A percentile compares a stretch with the other conserved stretches of the same genome.
Conservation (phyloP, 1,140 invertebrate genomes). For the Temnothorax curvispinosus region DNA sequence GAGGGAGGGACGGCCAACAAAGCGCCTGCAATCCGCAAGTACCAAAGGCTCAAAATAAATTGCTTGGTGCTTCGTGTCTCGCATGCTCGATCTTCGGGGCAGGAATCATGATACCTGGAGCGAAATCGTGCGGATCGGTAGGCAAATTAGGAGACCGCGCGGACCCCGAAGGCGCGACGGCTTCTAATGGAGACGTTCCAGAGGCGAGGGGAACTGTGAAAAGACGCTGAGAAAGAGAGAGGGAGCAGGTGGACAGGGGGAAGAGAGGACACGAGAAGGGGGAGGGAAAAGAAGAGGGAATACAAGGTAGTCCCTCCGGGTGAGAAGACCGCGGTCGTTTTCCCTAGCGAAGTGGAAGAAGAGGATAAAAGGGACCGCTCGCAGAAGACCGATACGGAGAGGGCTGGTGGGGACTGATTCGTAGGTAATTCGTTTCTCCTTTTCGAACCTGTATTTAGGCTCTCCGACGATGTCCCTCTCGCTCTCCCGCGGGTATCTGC, state of each 20-base stretch:
- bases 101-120: slow-evolving; percentile 61
- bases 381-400: slow-evolving; percentile 47
- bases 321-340: slow-evolving; percentile 70
- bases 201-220: background rate
- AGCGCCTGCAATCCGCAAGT: slow-evolving; percentile 56
- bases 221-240: background rate
- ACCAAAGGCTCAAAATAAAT: slow-evolving; percentile 67
- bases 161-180: slow-evolving; percentile 67
- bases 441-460: slow-evolving; percentile 75
- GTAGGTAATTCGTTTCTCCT: slow-evolving; percentile 77
- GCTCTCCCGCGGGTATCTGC: background rate
- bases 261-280: slow-evolving; percentile 1
- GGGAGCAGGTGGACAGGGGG: slow-evolving; percentile 22
- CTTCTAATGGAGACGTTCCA: slow-evolving; percentile 73
- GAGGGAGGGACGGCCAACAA: slow-evolving; percentile 41
- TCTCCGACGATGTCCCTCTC: slow-evolving; percentile 25
- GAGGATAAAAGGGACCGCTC: slow-evolving; percentile 74
- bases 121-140: slow-evolving; percentile 73
- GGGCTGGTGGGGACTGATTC: slow-evolving; percentile 64
- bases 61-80: slow-evolving; percentile 61
- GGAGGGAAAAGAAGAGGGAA: background rate
- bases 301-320: slow-evolving; percentile 63
- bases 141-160: slow-evolving; percentile 73
- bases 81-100: slow-evolving; percentile 49
- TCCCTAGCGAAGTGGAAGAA: slow-evolving; percentile 72